Conservation (phyloP, 1,140 invertebrate genomes). For the Hypothenemus hampei region DNA sequence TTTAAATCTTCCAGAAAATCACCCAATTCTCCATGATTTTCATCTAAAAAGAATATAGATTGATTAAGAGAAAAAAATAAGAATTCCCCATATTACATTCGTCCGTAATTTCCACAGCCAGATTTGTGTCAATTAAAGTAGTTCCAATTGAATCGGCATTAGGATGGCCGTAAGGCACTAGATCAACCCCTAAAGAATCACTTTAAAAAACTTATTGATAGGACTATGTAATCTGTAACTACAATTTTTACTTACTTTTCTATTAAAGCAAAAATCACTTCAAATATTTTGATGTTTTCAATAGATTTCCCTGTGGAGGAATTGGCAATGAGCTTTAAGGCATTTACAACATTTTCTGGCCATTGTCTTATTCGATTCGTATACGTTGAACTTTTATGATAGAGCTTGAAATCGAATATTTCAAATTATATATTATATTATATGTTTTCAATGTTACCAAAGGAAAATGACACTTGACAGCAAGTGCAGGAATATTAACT, state of each 20-base stretch:
- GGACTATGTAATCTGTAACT: not conserved
- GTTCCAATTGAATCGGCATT: conserved; percentile 12
- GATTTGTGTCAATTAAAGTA: conserved; percentile 21
- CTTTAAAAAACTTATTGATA: conserved; percentile 9
- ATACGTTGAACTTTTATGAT: conserved; percentile 25
- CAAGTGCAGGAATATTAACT: conserved; percentile 26
- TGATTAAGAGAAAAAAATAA: not conserved
- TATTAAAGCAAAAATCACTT: not conserved
- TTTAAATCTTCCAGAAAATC: conserved; percentile 27
- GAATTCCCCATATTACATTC: conserved; percentile 10
- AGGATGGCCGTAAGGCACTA: not conserved
- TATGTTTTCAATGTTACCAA: conserved; percentile 16
- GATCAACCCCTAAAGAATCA: conserved; percentile 18
- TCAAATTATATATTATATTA: not conserved
- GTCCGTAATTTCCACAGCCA: conserved; percentile 25
- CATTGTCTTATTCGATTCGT: conserved; percentile 23
- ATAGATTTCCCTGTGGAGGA: not conserved
- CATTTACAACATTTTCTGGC: conserved; percentile 10
- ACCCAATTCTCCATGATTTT: conserved; percentile 20
- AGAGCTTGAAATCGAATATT: conserved; percentile 24
- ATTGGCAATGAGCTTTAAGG: conserved; percentile 12
- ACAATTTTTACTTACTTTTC: conserved; percentile 16
- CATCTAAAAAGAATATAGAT: conserved; percentile 10
- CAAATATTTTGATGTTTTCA: not conserved
- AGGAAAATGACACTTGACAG: conserved; percentile 31